Evolutionary conservation across 2,113 vertebrate genomes (phyloP), one percentile per base, ranked within the genome.

Genomic region (Numida meleagris): DNA sequence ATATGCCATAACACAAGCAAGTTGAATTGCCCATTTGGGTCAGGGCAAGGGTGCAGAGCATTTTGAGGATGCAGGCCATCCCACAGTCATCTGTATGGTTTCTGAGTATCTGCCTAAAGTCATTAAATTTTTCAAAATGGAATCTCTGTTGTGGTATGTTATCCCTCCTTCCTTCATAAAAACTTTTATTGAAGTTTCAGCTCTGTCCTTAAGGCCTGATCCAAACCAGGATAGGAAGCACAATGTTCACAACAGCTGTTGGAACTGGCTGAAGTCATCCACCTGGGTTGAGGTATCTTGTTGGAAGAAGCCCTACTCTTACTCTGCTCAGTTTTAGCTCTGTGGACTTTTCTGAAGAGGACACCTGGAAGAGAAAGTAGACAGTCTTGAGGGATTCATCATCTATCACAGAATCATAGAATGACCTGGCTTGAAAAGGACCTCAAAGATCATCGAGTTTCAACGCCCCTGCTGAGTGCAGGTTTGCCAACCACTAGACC

Each of bases 201-300:
- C 45, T 86, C 31, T 94, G 68, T 97, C 94, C 94, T 91, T 90
- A 90, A 96, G 82, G 88, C 88, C 79, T 96, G 94, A 96, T 95
- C 77, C 66, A 94, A 76, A 71, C 51, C 82, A 93, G 95, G 95
- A 95, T 95, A 91, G 93, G 86, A 94, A 61, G 31, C 31, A 57
- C 10, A 79, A 20, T 6, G 12, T 78, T 87, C 62, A 61, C 9
- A 95, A 43, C 34, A 75, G 46, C 9, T 78, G 31, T 57, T 65
- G 58, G 34, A 95, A 58, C 57, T 91, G 65, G 27, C 29, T 93
- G 74, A 78, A 86, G 53, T 86, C n/a, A 84, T 62, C 51, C 27
- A 34, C 0, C 24, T 48, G 43, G 40, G 24, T 42, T 90, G 40
- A 94, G 5, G 19, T 31, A 14, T 65, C 45, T 48, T 68, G 24